Conservation (phyloP, 1,140 invertebrate genomes). For the Pogonus chalceus region DNA sequence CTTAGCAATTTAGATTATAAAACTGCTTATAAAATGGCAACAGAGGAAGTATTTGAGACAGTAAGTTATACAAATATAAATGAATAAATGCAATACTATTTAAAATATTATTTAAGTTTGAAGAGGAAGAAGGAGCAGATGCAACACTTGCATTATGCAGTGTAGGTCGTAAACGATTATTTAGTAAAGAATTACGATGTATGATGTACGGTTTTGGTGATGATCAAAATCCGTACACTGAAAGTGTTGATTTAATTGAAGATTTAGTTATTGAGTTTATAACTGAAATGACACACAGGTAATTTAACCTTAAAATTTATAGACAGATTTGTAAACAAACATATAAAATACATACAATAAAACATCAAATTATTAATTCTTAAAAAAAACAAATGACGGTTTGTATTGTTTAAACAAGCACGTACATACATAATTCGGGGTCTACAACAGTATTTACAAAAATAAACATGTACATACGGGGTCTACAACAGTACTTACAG, state of each 20-base stretch:
- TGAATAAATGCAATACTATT: neutral
- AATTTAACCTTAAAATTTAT: conserved; percentile 23
- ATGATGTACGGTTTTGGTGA: conserved; percentile 99
- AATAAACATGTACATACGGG: neutral
- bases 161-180: conserved; percentile 69
- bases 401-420: conserved; percentile 9
- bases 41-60: conserved; percentile 24
- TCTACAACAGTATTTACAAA: neutral
- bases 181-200: conserved; percentile 86
- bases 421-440: neutral
- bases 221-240: conserved; percentile 97
- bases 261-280: conserved; percentile 98
- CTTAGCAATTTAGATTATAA: too few species aligned
- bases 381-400: neutral
- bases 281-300: conserved; percentile 82
- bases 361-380: conserved; percentile 2
- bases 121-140: conserved; percentile 56
- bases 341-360: neutral
- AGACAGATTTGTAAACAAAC: too few species aligned
- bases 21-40: conserved; percentile 19
- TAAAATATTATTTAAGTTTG: conserved; percentile 31
- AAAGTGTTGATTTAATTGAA: conserved; percentile 95
- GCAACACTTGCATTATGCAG: conserved; percentile 47
- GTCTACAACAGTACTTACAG: neutral
- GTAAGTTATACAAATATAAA: conserved; percentile 12